Base-by-base conservation (phyloP, 2,797 vertebrate species). In the Craterocephalus amniculus region DNA sequence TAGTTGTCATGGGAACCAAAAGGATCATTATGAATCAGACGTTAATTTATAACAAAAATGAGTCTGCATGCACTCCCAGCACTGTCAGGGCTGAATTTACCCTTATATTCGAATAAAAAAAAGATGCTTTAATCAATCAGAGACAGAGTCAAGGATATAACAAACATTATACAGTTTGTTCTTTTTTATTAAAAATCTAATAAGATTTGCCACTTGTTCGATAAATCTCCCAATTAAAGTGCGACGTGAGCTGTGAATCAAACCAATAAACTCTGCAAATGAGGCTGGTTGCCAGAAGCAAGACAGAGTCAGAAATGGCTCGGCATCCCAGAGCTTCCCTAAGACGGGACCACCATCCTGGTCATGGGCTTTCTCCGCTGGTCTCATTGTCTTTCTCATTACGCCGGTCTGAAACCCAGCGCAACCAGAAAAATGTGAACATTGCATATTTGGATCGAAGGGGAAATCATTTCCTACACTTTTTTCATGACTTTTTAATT, bases 201-300 rank as follows among this genome's bases (percentile, higher is more conserved):
- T 77, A 69, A 78, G 83, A 78, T 72, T 80, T 86, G 87, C 74
- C 76, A 57, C 54, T 36, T 18, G 72, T 84, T 77, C 78, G 82
- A 83, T 89, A 80, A 85, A 83, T 18, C 57, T 48, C 7, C 68
- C 43, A 71, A 70, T 87, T 72, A 79, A 67, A 83, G 65, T 6
- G 32, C 9, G 74, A 87, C 16, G 48, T 60, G 79, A 78, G 81
- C 76, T 78, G 75, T 81, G 72, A 80, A 76, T 83, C 63, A 82
- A 73, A 74, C 74, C 70, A 61, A 83, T 88, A 83, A 83, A 79
- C 67, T 74, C 56, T 13, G 43, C 78, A 85, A 89, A 89, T 73
- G 76, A 90, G 84, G 77, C 76, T 22, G 63, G 66, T 52, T 63
- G 74, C 70, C 36, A 16, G 52, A 40, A 82, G 65, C 63, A 35